phyloP scores from a whole-genome alignment of 1,140 invertebrate species.

The Rhyzopertha dominica region DNA sequence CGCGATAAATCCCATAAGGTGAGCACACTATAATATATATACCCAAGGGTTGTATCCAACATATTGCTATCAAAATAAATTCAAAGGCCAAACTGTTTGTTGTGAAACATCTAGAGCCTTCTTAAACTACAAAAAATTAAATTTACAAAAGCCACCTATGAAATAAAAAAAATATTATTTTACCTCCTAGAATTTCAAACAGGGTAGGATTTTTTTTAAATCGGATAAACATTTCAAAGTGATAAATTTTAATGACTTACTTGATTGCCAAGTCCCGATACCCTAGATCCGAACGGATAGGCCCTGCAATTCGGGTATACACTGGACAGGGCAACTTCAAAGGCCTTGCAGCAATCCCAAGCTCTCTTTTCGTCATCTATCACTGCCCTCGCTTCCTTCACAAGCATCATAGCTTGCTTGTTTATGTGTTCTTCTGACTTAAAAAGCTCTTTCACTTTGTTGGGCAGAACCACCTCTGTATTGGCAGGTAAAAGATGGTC shows the following conservation, averaged over 20 bases:
- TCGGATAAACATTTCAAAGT: too few relatives aligned
- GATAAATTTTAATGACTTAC: slow-evolving; percentile 21
- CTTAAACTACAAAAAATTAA: too few relatives aligned
- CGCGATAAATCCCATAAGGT: too few relatives aligned
- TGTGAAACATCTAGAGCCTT: too few relatives aligned
- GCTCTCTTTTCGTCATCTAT: slow-evolving; percentile 16
- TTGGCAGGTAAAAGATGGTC: not conserved
- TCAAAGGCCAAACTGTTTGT: too few relatives aligned
- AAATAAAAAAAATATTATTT: too few relatives aligned
- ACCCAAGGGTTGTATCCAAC: too few relatives aligned
- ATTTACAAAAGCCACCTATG: too few relatives aligned
- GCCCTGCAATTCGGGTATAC: slow-evolving; percentile 31
- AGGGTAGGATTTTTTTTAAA: too few relatives aligned
- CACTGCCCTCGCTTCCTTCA: slow-evolving; percentile 22
- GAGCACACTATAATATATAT: too few relatives aligned
- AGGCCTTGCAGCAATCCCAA: slow-evolving; percentile 24
- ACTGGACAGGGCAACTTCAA: slow-evolving; percentile 22
- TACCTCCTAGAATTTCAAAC: too few relatives aligned
- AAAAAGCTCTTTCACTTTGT: slow-evolving; percentile 24
- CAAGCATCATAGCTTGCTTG: slow-evolving; percentile 14
- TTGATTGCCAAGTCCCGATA: slow-evolving; percentile 41
- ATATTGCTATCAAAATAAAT: too few relatives aligned
- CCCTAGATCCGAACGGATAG: slow-evolving; percentile 49
- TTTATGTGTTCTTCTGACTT: slow-evolving; percentile 17
- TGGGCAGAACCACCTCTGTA: slow-evolving; percentile 27